Percentiles rank a stretch among this genome's conserved stretches.
These are phyloP conservation scores for Troides helena DNA, from an alignment of 2,888 invertebrate genomes.

Conservation along the genomic window DNA sequence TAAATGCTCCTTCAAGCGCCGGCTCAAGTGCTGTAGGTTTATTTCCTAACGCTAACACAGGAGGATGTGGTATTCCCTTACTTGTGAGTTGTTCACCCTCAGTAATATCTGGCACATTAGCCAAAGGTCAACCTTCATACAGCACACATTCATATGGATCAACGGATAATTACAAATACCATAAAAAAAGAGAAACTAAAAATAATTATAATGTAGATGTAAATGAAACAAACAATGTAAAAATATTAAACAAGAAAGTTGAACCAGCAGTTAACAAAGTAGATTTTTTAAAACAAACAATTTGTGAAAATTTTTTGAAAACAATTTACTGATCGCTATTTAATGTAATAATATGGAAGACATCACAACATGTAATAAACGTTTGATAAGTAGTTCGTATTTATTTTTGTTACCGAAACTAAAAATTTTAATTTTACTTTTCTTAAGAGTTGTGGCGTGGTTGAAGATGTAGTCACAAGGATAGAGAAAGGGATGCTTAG, in stretches of 20 bases:
- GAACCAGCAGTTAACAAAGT: constrained; percentile 1
- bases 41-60: constrained; percentile 64
- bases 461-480: no score
- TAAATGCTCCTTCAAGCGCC: constrained; percentile 14
- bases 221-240: constrained; percentile 26
- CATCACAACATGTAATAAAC: constrained; percentile 32
- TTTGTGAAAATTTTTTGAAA: not conserved
- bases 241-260: constrained; percentile 4
- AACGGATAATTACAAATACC: constrained; percentile 55
- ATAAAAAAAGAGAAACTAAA: constrained; percentile 60
- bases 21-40: constrained; percentile 53
- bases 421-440: no score
- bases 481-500: no score
- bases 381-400: constrained; percentile 8
- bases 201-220: constrained; percentile 36
- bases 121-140: constrained; percentile 51
- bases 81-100: constrained; percentile 70
- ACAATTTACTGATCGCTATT: not conserved
- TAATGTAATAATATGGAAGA: not conserved
- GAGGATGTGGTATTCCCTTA: constrained; percentile 67
- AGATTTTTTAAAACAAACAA: not conserved
- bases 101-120: constrained; percentile 61
- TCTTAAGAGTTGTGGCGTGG: no score
- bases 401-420: not conserved
- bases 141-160: constrained; percentile 54